phyloP scores from a whole-genome alignment of 53 echinoderm and acorn worm species.

The Crossaster papposus region DNA sequence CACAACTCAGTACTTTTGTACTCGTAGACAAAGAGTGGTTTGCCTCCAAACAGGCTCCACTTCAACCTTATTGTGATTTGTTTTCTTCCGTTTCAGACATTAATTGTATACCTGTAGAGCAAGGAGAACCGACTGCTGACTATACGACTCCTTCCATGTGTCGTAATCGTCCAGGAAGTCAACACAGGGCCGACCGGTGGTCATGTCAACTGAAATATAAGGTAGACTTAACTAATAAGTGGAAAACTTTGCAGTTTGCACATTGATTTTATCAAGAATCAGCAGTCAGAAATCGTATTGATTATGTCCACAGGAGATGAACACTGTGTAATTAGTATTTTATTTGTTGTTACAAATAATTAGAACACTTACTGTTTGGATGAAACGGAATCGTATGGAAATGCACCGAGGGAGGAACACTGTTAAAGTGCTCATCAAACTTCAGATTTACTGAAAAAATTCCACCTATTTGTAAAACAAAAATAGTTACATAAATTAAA shows the following conservation, averaged over 20 bases:
- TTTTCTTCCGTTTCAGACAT: neutral
- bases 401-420: slow-evolving; percentile 72
- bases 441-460: slow-evolving; percentile 82
- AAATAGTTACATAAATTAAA: neutral
- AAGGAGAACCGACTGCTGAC: slow-evolving; percentile 74
- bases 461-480: slow-evolving; percentile 66
- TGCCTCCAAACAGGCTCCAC: too few species aligned
- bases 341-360: neutral
- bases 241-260: too few species aligned
- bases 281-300: too few species aligned
- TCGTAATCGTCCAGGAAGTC: slow-evolving; percentile 82
- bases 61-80: neutral
- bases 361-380: slow-evolving; percentile 88
- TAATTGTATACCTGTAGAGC: slow-evolving; percentile 75
- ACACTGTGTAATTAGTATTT: too few species aligned
- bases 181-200: slow-evolving; percentile 88
- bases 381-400: slow-evolving; percentile 97
- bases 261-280: too few species aligned
- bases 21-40: too few species aligned
- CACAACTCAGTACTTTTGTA: too few species aligned
- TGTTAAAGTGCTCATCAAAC: slow-evolving; percentile 84
- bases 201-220: slow-evolving; percentile 84
- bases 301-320: too few species aligned
- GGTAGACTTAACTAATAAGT: neutral
- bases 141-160: slow-evolving; percentile 84